Base-by-base conservation (phyloP, 2,888 invertebrate species). In the Lordiphosa fenestrarum region DNA sequence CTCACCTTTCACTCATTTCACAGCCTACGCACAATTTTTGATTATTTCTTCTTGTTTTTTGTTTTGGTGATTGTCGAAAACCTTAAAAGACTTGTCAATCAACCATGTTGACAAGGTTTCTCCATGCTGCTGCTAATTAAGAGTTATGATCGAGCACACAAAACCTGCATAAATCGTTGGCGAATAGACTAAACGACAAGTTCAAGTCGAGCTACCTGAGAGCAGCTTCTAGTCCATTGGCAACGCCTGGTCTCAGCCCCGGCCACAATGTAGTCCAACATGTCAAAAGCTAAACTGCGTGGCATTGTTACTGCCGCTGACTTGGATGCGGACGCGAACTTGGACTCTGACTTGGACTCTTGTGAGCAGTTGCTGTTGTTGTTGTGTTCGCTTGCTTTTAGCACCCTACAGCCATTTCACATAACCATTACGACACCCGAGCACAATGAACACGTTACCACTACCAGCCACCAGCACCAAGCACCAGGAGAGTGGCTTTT, bases 71-170 rank as follows among this genome's bases (percentile, higher is more conserved):
- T 76, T 71, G 84, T 42, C 72, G 53, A 71, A 30, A 61, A 57
- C 64, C 66, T 54, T 85, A 69, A 85, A 68, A 85, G 77, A 71
- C 81, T 81, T 85, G 84, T 81, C 85, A 85, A 73, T 81, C 85
- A 84, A 71, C 82, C 65, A 76, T 65, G 81, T 75, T 84, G 78
- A 83, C 85, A 78, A 76, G 85, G 80, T 83, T 82, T 63, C 54
- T 53, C 3, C 64, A 50, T 59, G 66, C 61, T 36, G 66, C 61
- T 36, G 71, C 77, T 81, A 81, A 81, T 81, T 81, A 85, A 84
- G 82, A 85, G 82, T 85, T 85, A 84, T 81, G 81, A 84, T 81
- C 84, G 80, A 65, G 73, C 64, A 66, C n/a, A 50, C 44, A 58
- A 80, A 72, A 67, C 84, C 69, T 48, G 80, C 80, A 66, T 83